A percentile compares a stretch with the other conserved stretches of the same genome.
phyloP scores from a whole-genome alignment of 2,888 invertebrate genomes.

The Cheilosia impressa region DNA sequence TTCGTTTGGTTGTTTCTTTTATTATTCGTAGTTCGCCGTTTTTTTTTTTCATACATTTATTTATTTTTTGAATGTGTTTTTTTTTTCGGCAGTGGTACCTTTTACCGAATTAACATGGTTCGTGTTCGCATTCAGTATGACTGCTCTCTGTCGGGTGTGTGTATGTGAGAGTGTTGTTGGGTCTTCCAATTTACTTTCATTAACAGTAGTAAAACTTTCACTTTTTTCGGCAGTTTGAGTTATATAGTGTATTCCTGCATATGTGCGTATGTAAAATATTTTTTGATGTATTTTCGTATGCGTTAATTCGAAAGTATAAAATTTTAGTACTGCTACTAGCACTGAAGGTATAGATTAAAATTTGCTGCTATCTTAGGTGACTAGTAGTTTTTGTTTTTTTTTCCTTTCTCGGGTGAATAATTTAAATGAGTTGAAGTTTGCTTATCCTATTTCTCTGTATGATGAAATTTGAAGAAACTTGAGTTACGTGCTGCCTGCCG shows the following conservation, averaged over 20 bases:
- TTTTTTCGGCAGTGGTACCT: slow-evolving; percentile 57
- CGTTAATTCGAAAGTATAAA: slow-evolving; percentile 76
- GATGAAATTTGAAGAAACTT: no score
- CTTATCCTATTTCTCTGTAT: background rate
- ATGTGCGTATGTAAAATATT: slow-evolving; percentile 6
- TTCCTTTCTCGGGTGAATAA: background rate
- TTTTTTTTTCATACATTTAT: slow-evolving; percentile 44
- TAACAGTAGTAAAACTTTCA: slow-evolving; percentile 80
- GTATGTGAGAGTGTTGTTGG: slow-evolving; percentile 39
- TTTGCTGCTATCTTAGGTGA: slow-evolving; percentile 59
- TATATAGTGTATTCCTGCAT: slow-evolving; percentile 54
- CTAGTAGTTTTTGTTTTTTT: slow-evolving; percentile 7
- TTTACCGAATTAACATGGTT: slow-evolving; percentile 70
- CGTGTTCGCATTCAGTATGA: slow-evolving; percentile 41
- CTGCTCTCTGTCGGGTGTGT: background rate
- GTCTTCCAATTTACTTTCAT: slow-evolving; percentile 75
- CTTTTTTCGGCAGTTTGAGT: slow-evolving; percentile 82
- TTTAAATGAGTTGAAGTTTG: background rate
- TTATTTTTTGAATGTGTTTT: slow-evolving; percentile 35
- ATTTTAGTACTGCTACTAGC: slow-evolving; percentile 61
- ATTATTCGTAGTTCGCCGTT: slow-evolving; percentile 60
- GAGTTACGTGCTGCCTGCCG: no score
- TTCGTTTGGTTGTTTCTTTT: slow-evolving; percentile 54
- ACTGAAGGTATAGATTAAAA: slow-evolving; percentile 68
- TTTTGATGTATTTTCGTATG: slow-evolving; percentile 5